Evolutionary conservation across 2,113 vertebrate genomes (phyloP), one percentile per base, ranked within the genome.

Genomic region (Sterna hirundo): DNA sequence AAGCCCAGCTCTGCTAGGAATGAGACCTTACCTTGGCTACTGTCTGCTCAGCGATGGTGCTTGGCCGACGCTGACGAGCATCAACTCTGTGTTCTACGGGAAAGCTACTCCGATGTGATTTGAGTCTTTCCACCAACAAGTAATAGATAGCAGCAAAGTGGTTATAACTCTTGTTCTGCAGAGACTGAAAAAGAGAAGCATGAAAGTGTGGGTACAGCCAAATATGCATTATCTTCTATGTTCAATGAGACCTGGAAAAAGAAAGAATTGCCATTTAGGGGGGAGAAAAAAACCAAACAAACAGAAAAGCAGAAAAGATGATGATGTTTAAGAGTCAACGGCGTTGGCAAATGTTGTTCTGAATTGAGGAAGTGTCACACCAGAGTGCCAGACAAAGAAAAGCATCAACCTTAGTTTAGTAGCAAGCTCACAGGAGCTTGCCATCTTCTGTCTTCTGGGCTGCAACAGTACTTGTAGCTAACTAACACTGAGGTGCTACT

Each of bases 121-220:
- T 99, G 42, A 99, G 99, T 77, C 99, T 98, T 97, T 99, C 99
- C 96, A 99, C 99, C 97, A 99, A 96, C 97, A 99, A 97, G 98
- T 99, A 99, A 96, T 99, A 99, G 97, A 99, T 99, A 89, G 99
- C 99, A 97, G 99, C 99, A 96, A 99, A 99, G 98, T 99, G 99
- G 98, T 99, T 99, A 93, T 99, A 99, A 96, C 99, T 99, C 98
- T 99, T 99, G 98, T 99, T 99, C 98, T 99, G 99, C 94, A 99
- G 98, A 91, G 99, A 99, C 99, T 99, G 98, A 79, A 91, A 94
- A 15, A 94, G 32, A 97, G 52, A 97, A 85, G 91, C 32, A 80
- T 69, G 68, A 29, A 15, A 38, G 36, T 17, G 70, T 57, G 30
- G 80, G 54, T 62, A 72, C 68, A 44, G 71, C 29, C 40, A 68